Conservation (phyloP, 2,113 vertebrate genomes). For the Marmota flaviventris region DNA sequence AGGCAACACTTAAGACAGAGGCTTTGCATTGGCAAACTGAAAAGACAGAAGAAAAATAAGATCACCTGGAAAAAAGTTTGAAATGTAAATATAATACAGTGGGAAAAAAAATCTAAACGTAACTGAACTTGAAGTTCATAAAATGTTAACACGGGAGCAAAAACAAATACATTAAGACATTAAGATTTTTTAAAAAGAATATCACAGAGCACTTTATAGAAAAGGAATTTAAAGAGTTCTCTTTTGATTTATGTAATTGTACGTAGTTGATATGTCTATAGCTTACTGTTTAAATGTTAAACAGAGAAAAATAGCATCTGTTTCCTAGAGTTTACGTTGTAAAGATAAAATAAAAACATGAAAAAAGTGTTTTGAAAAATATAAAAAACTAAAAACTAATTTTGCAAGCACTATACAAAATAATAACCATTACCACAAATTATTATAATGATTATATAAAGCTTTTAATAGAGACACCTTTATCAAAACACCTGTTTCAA, state of each 20-base stretch:
- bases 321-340: background rate
- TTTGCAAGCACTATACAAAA: background rate
- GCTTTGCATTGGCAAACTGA: conserved; percentile 14
- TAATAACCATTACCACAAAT: background rate
- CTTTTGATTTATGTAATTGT: background rate
- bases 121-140: background rate
- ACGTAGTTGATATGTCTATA: background rate
- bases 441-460: background rate
- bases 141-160: background rate
- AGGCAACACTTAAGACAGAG: background rate
- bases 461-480: background rate
- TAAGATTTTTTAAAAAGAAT: background rate
- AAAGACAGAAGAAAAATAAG: background rate
- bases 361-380: conserved; percentile 64
- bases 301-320: background rate
- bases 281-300: conserved; percentile 4
- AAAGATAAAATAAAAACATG: conserved; percentile 24
- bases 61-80: background rate
- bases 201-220: background rate
- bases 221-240: background rate
- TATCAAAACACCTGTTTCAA: conserved; percentile 8
- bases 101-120: background rate
- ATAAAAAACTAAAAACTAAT: conserved; percentile 13
- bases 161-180: background rate
- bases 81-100: background rate